These are phyloP conservation scores for Trissonchulus sp. DNA, from an alignment of 2,888 invertebrate genomes.

Conservation along the genomic window DNA sequence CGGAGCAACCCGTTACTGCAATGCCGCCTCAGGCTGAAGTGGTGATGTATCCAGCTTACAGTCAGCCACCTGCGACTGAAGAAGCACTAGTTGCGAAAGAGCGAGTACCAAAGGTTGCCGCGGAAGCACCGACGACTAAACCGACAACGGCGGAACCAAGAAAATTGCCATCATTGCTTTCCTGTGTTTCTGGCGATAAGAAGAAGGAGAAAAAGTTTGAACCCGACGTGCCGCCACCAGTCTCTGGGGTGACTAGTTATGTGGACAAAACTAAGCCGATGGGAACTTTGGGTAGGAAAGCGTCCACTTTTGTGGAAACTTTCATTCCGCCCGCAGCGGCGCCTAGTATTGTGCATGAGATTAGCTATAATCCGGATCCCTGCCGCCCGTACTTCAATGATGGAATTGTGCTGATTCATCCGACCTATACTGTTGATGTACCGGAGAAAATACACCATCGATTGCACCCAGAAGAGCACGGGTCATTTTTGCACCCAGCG, in stretches of 20 bases:
- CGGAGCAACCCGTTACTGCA: too few species aligned
- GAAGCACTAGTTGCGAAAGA: neutral
- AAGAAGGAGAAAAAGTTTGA: slow-evolving; percentile 1
- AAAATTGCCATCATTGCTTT: neutral
- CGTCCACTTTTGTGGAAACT: neutral
- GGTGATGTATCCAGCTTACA: neutral
- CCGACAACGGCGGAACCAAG: neutral
- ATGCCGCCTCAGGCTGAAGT: too few species aligned
- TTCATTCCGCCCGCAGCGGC: neutral
- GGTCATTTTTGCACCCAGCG: too few species aligned
- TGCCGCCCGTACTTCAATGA: neutral
- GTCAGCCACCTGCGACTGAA: neutral
- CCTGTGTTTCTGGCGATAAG: too few species aligned
- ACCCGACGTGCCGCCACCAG: neutral
- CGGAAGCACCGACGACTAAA: neutral
- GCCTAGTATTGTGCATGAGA: neutral
- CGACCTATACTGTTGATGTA: neutral
- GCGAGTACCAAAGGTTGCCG: neutral
- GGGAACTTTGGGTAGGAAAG: neutral
- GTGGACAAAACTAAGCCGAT: neutral
- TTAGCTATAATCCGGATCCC: neutral
- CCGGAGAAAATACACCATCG: neutral
- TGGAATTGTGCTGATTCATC: neutral
- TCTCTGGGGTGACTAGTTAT: neutral
- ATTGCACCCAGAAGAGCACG: neutral